Base-by-base conservation (phyloP, 2,797 vertebrate species). In the Phataginus tricuspis region DNA sequence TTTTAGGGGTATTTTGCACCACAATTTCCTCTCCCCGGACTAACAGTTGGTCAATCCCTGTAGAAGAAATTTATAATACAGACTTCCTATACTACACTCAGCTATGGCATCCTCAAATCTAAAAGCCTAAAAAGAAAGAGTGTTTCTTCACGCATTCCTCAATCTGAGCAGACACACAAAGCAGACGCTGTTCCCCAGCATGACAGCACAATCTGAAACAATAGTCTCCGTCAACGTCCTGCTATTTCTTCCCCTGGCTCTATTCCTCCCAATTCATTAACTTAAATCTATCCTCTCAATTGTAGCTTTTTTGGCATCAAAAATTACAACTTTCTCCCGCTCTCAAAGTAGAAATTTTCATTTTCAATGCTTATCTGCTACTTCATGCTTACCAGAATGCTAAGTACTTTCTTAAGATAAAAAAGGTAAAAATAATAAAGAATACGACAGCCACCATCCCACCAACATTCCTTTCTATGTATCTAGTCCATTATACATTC, bases 361-460 rank as follows among this genome's bases (percentile, higher is more conserved):
- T 42, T 90, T 23, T 61, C 25, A 64, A 61, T 45, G 19, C 29
- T 91, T 75, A 89, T 53, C 59, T 90, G 18, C 10, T 64, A 96
- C 83, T 80, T 80, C 59, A 89, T 12, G 14, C 11, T 82, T 66
- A 59, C n/a, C 61, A 90, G 77, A 87, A 34, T 13, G 4, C 16
- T 68, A 78, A 66, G 2, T 14, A 80, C 42, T 74, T 86, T 75
- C 68, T 71, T 86, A 64, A 85, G 71, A 71, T 37, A 37, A 78
- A 59, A 83, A 66, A 61, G 25, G n/a, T 74, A 78, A 96, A 74
- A 82, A 63, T n/a, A 90, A 37, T 74, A 57, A 69, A 88, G 5
- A 91, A 39, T 80, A 12, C 45, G 21, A 93, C n/a, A 59, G 13
- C 31, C 42, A 83, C 31, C 88, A 89, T 39, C 37, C 59, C 61